phyloP scores from a whole-genome alignment of 1,140 invertebrate species.

The Yoshiicerus persimilis region DNA sequence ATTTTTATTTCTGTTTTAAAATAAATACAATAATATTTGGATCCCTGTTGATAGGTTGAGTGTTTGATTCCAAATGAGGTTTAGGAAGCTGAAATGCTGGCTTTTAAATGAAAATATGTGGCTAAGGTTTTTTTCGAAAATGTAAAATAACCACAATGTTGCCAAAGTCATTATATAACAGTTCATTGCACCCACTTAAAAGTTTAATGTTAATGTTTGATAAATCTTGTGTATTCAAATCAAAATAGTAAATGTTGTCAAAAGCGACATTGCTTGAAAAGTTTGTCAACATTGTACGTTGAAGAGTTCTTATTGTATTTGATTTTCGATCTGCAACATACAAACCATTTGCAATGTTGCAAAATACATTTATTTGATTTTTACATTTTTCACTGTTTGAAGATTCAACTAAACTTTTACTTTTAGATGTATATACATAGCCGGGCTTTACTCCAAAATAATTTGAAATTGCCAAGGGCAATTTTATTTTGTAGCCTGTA shows the following conservation, averaged over 20 bases:
- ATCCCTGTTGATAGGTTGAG: too few relatives aligned
- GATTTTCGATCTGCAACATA: background rate
- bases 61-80: background rate
- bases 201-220: background rate
- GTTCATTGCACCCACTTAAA: background rate
- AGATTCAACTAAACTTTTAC: background rate
- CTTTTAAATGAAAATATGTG: too few relatives aligned
- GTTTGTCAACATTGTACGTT: background rate
- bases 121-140: background rate
- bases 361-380: background rate
- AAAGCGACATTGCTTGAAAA: background rate
- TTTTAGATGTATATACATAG: background rate
- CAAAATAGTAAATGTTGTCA: background rate
- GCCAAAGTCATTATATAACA: background rate
- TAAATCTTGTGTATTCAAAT: background rate
- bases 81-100: too few relatives aligned
- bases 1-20: too few relatives aligned
- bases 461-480: background rate
- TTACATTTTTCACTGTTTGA: background rate
- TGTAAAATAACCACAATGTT: background rate
- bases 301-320: background rate
- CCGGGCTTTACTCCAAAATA: background rate
- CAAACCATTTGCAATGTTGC: background rate
- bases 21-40: too few relatives aligned
- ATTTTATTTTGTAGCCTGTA: background rate